These are phyloP conservation scores for Discoglossus pictus DNA, from an alignment of 2,797 vertebrate genomes.

Conservation along the genomic window DNA sequence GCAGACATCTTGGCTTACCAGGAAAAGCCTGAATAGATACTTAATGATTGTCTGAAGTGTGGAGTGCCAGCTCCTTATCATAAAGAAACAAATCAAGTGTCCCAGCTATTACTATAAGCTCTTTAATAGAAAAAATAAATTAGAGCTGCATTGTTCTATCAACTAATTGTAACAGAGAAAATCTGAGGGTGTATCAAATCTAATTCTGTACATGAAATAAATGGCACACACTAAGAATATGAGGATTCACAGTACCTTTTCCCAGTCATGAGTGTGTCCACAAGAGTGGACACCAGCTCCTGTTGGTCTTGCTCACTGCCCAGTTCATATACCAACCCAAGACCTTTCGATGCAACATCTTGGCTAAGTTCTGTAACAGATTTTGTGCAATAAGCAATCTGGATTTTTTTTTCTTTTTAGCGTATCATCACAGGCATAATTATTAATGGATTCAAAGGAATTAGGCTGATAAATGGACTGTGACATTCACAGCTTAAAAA, in stretches of 20 bases:
- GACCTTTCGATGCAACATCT: slow-evolving; percentile 95
- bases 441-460: slow-evolving; percentile 29
- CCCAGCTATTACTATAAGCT: no score
- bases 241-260: slow-evolving; percentile 80
- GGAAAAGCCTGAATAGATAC: no score
- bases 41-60: no score
- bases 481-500: slow-evolving; percentile 19
- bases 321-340: slow-evolving; percentile 95
- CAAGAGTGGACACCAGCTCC: slow-evolving; percentile 89
- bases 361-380: slow-evolving; percentile 88
- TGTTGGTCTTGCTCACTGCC: slow-evolving; percentile 92
- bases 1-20: no score
- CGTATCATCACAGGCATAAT: slow-evolving; percentile 5
- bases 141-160: no score
- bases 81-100: no score
- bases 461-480: slow-evolving; percentile 48
- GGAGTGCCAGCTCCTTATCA: no score
- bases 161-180: no score
- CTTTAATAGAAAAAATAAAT: no score
- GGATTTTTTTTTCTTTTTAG: not conserved
- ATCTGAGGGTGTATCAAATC: no score
- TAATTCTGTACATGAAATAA: not conserved
- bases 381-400: slow-evolving; percentile 38
- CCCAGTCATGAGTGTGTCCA: slow-evolving; percentile 97
- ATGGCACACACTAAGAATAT: slow-evolving; percentile 22